phyloP scores from a whole-genome alignment of 2,888 invertebrate genomes.

The Gymnoscelis rufifasciata region DNA sequence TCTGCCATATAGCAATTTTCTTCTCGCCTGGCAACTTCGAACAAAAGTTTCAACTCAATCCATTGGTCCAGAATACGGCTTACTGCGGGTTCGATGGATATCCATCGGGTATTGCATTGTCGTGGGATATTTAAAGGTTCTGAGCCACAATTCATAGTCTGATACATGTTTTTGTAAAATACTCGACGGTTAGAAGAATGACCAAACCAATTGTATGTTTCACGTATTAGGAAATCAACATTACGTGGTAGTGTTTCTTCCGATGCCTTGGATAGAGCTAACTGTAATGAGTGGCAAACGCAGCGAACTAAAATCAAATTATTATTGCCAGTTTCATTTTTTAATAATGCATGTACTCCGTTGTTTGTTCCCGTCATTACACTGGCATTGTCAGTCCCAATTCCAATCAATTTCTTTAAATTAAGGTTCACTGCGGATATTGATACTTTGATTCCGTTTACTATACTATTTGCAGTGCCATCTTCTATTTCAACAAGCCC shows the following conservation, averaged over 20 bases:
- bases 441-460: constrained; percentile 3
- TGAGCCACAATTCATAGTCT: not conserved
- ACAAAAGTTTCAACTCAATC: not conserved
- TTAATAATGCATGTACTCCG: constrained; percentile 32
- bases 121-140: not conserved
- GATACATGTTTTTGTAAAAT: not conserved
- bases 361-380: constrained; percentile 39
- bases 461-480: constrained; percentile 10
- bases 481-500: constrained; percentile 3
- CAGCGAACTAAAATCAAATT: not conserved
- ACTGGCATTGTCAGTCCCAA: constrained; percentile 39
- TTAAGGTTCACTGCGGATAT: constrained; percentile 1
- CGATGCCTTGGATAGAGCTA: constrained; percentile 13
- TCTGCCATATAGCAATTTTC: not conserved
- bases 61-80: not conserved
- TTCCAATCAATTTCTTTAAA: constrained; percentile 26
- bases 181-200: constrained; percentile 1
- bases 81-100: constrained; percentile 1
- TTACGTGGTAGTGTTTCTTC: constrained; percentile 11
- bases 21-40: not conserved
- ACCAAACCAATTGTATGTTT: constrained; percentile 4
- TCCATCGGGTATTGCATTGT: not conserved
- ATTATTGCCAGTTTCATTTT: constrained; percentile 5
- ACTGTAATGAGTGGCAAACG: constrained; percentile 15
- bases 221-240: constrained; percentile 9